A percentile compares a stretch with the other conserved stretches of the same genome.
phyloP scores from a whole-genome alignment of 2,888 invertebrate genomes.

The Imbricaverruca yamaguchii region DNA sequence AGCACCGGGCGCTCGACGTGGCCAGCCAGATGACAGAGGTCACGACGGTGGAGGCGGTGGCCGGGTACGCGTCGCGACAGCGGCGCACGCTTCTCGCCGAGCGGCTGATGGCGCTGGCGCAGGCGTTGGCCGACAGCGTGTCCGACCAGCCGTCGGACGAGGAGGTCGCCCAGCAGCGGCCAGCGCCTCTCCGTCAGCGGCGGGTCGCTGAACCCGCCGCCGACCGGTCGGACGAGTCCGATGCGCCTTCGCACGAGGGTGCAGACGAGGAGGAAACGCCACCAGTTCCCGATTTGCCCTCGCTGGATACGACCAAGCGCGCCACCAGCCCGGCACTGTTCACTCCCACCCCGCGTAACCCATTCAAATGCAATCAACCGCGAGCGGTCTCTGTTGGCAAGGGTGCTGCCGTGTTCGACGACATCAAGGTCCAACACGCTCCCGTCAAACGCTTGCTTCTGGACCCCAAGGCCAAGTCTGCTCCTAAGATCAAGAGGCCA shows the following conservation, averaged over 20 bases:
- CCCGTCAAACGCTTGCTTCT: not conserved
- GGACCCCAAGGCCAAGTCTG: not conserved
- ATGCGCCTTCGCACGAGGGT: not conserved
- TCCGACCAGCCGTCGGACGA: not conserved
- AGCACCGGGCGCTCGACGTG: constrained; percentile 31
- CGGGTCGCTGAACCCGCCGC: not conserved
- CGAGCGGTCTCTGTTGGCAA: not conserved
- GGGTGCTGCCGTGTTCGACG: not conserved
- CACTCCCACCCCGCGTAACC: not conserved
- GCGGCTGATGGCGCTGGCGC: constrained; percentile 1
- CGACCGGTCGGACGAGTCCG: not conserved
- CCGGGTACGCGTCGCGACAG: constrained; percentile 15
- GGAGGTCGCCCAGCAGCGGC: not conserved
- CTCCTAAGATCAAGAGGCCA: not conserved
- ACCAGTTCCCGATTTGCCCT: not conserved
- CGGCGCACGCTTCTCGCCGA: not conserved
- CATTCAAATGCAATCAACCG: not conserved
- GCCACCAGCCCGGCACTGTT: not conserved
- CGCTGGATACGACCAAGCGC: not conserved
- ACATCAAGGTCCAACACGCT: not conserved
- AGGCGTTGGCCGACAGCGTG: not conserved
- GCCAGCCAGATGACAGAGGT: not conserved
- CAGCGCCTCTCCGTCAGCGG: not conserved
- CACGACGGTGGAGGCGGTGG: constrained; percentile 4
- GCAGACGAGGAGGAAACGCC: not conserved